phyloP scores from a whole-genome alignment of 2,797 vertebrate genomes.

The Aphelocoma californica region DNA sequence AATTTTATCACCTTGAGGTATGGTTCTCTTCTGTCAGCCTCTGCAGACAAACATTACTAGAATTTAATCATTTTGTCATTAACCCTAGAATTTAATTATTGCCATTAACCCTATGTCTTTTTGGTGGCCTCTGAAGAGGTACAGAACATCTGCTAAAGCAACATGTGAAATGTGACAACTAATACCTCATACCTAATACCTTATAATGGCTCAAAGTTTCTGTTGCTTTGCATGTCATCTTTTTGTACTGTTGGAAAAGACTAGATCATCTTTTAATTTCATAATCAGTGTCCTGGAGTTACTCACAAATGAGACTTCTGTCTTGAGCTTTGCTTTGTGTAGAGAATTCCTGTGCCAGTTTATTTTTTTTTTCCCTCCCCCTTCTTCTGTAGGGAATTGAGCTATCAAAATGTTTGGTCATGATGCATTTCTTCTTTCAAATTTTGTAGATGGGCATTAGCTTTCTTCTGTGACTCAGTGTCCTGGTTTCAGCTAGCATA shows the following conservation, averaged over 20 bases:
- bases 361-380: neutral
- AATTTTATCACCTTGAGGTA: neutral
- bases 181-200: neutral
- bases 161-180: neutral
- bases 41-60: neutral
- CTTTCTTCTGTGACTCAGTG: neutral
- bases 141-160: neutral
- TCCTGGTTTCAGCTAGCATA: neutral
- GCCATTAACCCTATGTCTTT: neutral
- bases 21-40: neutral
- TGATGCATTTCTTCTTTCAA: neutral
- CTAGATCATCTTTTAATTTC: neutral
- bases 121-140: neutral
- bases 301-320: neutral
- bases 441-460: neutral
- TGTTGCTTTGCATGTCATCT: neutral
- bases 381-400: neutral
- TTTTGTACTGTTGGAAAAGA: neutral
- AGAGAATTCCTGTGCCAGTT: neutral
- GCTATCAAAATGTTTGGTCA: neutral
- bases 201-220: neutral
- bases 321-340: accelerated
- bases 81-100: neutral
- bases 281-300: neutral
- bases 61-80: neutral